Conservation (phyloP, 2,888 invertebrate genomes). For the Ennomos erosarius region DNA sequence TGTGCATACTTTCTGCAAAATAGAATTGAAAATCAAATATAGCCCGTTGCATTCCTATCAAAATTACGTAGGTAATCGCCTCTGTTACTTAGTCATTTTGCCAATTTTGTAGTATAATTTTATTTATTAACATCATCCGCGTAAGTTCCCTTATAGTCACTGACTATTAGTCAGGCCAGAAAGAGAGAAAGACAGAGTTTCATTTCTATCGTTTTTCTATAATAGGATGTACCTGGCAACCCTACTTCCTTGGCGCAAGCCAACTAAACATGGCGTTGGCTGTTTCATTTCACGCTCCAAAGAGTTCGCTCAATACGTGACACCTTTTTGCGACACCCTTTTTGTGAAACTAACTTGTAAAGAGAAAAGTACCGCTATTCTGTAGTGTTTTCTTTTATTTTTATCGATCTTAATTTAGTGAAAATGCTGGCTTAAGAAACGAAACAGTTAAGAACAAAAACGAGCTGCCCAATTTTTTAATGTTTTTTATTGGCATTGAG, state of each 20-base stretch:
- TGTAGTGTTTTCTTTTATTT: not conserved
- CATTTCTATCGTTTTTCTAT: not conserved
- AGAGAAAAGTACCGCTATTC: not conserved
- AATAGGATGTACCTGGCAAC: conserved; percentile 21
- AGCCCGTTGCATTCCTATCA: too few relatives aligned
- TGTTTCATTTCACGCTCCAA: conserved; percentile 58
- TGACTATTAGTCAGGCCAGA: too few relatives aligned
- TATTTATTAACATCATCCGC: too few relatives aligned
- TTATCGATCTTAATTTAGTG: conserved; percentile 9
- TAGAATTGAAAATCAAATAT: too few relatives aligned
- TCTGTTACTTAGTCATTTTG: too few relatives aligned
- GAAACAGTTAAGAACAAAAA: conserved; percentile 13
- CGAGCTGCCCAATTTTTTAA: too few relatives aligned
- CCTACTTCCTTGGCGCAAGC: conserved; percentile 34
- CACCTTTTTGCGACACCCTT: conserved; percentile 47
- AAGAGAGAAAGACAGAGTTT: too few relatives aligned
- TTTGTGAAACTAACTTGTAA: conserved; percentile 30
- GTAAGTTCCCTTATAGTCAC: too few relatives aligned
- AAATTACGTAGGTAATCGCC: too few relatives aligned
- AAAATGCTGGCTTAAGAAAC: conserved; percentile 12
- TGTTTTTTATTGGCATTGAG: too few relatives aligned
- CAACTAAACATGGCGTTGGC: conserved; percentile 35
- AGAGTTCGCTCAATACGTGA: conserved; percentile 52
- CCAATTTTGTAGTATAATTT: too few relatives aligned
- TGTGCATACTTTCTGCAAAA: too few relatives aligned